A percentile compares a stretch with the other conserved stretches of the same genome.
Conservation (phyloP, 2,113 vertebrate species). For the Microtus montanus region DNA sequence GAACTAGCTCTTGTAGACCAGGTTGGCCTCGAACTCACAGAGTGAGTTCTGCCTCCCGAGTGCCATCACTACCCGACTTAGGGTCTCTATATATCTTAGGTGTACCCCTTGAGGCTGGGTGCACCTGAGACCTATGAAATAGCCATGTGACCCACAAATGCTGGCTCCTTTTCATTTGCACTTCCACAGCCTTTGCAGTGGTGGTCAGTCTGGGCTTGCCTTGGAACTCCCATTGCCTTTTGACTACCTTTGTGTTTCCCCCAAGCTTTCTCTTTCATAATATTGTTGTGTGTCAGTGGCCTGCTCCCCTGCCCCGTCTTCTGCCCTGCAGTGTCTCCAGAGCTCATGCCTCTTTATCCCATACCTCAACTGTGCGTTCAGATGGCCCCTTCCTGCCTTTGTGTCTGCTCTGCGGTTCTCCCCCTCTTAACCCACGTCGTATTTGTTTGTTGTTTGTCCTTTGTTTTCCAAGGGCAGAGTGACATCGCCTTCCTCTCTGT, state of each 20-base stretch:
- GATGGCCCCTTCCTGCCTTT: neutral
- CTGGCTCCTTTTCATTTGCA: neutral
- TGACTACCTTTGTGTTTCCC: neutral
- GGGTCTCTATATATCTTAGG: neutral
- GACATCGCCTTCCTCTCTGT: slow-evolving; percentile 42
- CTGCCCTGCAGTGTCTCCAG: neutral
- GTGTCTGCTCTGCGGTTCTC: neutral
- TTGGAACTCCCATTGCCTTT: neutral
- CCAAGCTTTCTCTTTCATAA: neutral
- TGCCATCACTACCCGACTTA: no score
- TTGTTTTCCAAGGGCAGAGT: slow-evolving; percentile 54
- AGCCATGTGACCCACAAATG: neutral
- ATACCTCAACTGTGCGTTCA: neutral
- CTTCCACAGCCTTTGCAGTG: neutral
- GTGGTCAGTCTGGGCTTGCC: neutral
- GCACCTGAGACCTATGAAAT: neutral
- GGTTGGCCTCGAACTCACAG: no score
- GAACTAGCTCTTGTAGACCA: no score
- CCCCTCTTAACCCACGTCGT: neutral
- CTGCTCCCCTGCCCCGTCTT: neutral
- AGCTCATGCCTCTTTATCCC: neutral
- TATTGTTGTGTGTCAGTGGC: neutral
- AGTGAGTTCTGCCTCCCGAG: no score
- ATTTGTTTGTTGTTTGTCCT: slow-evolving; percentile 51
- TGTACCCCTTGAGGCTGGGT: neutral